Conservation (phyloP, 1,140 invertebrate genomes). For the Pseudomyrmex concolor region DNA sequence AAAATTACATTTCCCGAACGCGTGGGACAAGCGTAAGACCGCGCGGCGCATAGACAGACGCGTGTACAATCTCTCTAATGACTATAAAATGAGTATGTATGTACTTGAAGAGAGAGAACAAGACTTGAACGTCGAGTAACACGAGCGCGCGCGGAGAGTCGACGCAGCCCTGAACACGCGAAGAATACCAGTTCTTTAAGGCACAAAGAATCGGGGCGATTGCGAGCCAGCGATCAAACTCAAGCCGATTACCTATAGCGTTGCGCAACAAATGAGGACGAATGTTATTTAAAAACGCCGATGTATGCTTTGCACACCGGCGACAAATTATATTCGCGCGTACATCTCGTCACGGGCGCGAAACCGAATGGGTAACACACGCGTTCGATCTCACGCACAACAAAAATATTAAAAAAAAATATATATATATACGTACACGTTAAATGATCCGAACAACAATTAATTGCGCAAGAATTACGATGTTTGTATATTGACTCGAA, state of each 20-base stretch:
- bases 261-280: conserved; percentile 13
- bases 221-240: conserved; percentile 48
- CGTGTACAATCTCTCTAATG: conserved; percentile 24
- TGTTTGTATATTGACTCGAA: too few relatives aligned
- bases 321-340: conserved; percentile 1
- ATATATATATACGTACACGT: too few relatives aligned
- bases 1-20: too few relatives aligned
- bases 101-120: too few relatives aligned
- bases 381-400: conserved; percentile 14
- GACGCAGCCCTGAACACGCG: conserved; percentile 27
- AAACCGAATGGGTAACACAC: not conserved
- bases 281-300: conserved; percentile 22
- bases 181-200: conserved; percentile 51
- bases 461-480: too few relatives aligned
- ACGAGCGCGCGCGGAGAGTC: not conserved
- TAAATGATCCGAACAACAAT: too few relatives aligned
- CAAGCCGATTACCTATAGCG: conserved; percentile 27
- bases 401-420: too few relatives aligned
- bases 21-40: too few relatives aligned
- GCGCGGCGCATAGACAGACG: conserved; percentile 1
- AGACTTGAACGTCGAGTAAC: too few relatives aligned
- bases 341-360: too few relatives aligned
- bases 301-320: not conserved
- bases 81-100: too few relatives aligned
- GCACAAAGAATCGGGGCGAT: conserved; percentile 58